These are phyloP conservation scores for Caranx melampygus DNA, from an alignment of 2,113 vertebrate genomes.

Conservation along the genomic window DNA sequence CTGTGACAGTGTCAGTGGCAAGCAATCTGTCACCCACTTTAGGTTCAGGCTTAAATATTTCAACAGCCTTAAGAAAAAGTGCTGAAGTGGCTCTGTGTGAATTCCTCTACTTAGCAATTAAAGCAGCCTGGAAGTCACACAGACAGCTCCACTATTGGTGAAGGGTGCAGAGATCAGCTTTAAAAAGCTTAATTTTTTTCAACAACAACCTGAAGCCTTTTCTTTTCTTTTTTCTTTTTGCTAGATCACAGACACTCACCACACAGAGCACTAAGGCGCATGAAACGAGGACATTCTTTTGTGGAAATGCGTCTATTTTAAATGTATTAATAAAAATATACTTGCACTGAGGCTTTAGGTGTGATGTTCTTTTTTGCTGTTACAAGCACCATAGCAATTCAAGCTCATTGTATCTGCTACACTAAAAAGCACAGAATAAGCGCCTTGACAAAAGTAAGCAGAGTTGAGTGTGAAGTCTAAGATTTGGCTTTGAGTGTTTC, in stretches of 20 bases:
- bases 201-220: conserved; percentile 5
- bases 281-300: not conserved
- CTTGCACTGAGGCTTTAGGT: conserved; percentile 3
- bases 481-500: not conserved
- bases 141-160: conserved; percentile 27
- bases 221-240: not conserved
- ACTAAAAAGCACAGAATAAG: not conserved
- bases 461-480: not conserved
- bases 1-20: conserved; percentile 41
- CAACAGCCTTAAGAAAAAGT: conserved; percentile 73
- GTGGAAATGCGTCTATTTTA: not conserved
- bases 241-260: conserved; percentile 3
- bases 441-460: not conserved
- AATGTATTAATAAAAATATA: conserved; percentile 12
- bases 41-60: conserved; percentile 77
- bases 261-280: not conserved
- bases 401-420: not conserved
- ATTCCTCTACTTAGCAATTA: conserved; percentile 79
- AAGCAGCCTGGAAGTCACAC: conserved; percentile 53
- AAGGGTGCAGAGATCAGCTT: conserved; percentile 53
- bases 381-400: not conserved
- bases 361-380: not conserved
- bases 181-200: conserved; percentile 8
- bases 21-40: conserved; percentile 68
- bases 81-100: conserved; percentile 73